Evolutionary conservation across 2,113 vertebrate genomes (phyloP).

Genomic region (Pangasianodon hypophthalmus): DNA sequence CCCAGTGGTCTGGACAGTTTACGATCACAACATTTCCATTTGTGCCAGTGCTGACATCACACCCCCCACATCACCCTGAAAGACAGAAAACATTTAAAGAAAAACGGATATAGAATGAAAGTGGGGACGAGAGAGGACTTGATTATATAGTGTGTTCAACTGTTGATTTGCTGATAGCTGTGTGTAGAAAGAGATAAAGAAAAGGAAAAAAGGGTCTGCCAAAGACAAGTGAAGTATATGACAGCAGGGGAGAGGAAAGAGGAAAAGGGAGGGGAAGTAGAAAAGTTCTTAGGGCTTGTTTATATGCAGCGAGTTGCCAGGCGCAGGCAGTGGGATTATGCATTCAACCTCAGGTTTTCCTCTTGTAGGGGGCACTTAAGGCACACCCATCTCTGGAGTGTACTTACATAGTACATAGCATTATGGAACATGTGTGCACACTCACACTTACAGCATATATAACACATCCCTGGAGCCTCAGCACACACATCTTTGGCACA

Average conservation of each 20-base stretch:
- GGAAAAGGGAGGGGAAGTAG: slow-evolving; percentile 19
- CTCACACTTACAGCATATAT: not conserved
- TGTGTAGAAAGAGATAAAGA: slow-evolving; percentile 17
- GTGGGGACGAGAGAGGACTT: not conserved
- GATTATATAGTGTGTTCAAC: not conserved
- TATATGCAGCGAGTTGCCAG: slow-evolving; percentile 33
- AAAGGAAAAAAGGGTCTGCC: slow-evolving; percentile 20
- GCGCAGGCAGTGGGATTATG: slow-evolving; percentile 28
- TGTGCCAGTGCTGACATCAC: slow-evolving; percentile 40
- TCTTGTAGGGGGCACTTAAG: slow-evolving; percentile 27
- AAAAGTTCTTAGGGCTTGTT: slow-evolving; percentile 23
- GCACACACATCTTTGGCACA: slow-evolving; percentile 13
- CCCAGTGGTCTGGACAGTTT: not conserved
- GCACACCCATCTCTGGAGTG: slow-evolving; percentile 32
- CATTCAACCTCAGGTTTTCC: slow-evolving; percentile 35
- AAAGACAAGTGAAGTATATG: slow-evolving; percentile 19
- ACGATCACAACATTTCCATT: slow-evolving; percentile 17
- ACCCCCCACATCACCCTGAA: slow-evolving; percentile 18
- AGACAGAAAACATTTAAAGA: not conserved
- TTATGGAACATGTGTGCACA: slow-evolving; percentile 20
- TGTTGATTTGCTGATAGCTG: not conserved
- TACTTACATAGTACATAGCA: slow-evolving; percentile 14
- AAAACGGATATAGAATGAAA: not conserved
- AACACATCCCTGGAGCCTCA: slow-evolving; percentile 21
- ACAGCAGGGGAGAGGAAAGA: not conserved